These are phyloP conservation scores for Catocala sponsa DNA, from an alignment of 2,888 invertebrate genomes.

Conservation along the genomic window DNA sequence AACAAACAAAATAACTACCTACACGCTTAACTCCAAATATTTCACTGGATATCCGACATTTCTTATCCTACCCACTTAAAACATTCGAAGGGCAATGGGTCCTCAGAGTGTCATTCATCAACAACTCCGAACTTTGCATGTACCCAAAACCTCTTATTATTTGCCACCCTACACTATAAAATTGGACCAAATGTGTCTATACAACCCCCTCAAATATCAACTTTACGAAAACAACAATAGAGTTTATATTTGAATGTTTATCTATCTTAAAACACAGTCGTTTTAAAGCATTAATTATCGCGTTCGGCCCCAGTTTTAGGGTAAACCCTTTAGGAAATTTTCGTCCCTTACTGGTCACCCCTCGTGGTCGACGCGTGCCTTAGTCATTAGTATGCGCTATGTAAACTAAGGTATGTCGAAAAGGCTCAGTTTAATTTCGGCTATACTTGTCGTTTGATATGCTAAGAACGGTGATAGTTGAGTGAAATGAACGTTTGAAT, in stretches of 20 bases:
- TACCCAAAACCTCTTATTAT: conserved; percentile 83
- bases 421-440: conserved; percentile 73
- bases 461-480: conserved; percentile 51
- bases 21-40: conserved; percentile 69
- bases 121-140: conserved; percentile 84
- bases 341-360: conserved; percentile 86
- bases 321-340: conserved; percentile 86
- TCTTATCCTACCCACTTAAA: conserved; percentile 87
- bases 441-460: conserved; percentile 63
- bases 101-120: conserved; percentile 88
- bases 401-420: conserved; percentile 79
- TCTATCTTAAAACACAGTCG: conserved; percentile 69
- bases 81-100: conserved; percentile 87
- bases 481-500: conserved; percentile 43
- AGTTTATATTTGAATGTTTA: conserved; percentile 47
- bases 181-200: conserved; percentile 78
- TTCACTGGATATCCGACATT: conserved; percentile 84
- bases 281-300: conserved; percentile 85
- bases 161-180: conserved; percentile 85
- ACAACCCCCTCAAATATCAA: conserved; percentile 37
- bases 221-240: conserved; percentile 46
- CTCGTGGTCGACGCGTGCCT: conserved; percentile 70
- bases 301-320: conserved; percentile 79
- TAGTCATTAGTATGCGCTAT: conserved; percentile 82
- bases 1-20: conserved; percentile 56